These are phyloP conservation scores for Misgurnus anguillicaudatus DNA, from an alignment of 2,113 vertebrate genomes.

Conservation along the genomic window DNA sequence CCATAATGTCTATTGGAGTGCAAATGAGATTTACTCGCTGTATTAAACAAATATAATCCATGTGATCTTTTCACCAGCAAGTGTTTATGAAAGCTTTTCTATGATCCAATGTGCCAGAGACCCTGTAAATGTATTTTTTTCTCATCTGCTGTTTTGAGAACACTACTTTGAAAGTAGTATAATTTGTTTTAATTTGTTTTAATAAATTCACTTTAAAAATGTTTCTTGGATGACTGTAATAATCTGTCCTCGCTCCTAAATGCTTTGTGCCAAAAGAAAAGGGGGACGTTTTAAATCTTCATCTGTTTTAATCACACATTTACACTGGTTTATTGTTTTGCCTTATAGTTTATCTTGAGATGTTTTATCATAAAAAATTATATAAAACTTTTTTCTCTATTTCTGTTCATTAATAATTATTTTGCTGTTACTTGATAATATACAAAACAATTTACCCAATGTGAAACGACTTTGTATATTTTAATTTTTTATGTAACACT, in stretches of 20 bases:
- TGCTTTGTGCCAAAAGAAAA: conserved; percentile 38
- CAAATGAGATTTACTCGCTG: neutral
- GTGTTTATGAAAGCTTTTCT: conserved; percentile 30
- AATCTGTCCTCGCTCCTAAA: conserved; percentile 19
- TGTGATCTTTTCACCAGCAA: conserved; percentile 6
- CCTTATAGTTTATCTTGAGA: conserved; percentile 11
- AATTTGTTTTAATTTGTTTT: conserved; percentile 20
- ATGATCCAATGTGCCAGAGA: conserved; percentile 10
- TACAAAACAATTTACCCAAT: conserved; percentile 42
- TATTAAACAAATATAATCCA: neutral
- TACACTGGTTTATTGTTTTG: conserved; percentile 46
- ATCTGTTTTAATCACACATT: conserved; percentile 26
- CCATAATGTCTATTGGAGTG: neutral
- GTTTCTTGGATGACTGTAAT: conserved; percentile 36
- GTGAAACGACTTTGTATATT: conserved; percentile 45
- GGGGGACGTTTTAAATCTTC: neutral
- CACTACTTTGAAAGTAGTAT: conserved; percentile 29
- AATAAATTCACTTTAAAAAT: conserved; percentile 14
- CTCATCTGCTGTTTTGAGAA: conserved; percentile 5
- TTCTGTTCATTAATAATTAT: conserved; percentile 19
- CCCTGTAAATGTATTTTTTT: neutral
- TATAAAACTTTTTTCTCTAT: conserved; percentile 1
- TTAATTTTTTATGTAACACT: conserved; percentile 27
- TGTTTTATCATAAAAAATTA: conserved; percentile 19
- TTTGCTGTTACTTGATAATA: conserved; percentile 31